phyloP scores from a whole-genome alignment of 1,140 invertebrate species.

The Paraescarpia echinospica region DNA sequence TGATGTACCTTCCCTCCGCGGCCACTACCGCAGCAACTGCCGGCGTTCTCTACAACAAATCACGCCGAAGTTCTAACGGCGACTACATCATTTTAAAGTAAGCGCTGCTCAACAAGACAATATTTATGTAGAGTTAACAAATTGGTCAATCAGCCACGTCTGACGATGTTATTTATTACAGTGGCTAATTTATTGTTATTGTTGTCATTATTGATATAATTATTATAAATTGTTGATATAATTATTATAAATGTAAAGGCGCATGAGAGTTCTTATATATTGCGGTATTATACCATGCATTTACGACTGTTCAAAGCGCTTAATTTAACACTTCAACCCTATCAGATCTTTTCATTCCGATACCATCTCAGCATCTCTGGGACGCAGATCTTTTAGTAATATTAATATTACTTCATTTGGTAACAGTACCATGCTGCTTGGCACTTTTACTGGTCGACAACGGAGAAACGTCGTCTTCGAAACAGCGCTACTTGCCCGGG shows the following conservation, averaged over 20 bases:
- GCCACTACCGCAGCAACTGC: neutral
- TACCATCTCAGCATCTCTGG: too few relatives aligned
- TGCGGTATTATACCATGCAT: too few relatives aligned
- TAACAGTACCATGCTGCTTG: neutral
- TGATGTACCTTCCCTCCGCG: neutral
- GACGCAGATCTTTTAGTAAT: neutral
- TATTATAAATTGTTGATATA: too few relatives aligned
- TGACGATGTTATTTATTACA: too few relatives aligned
- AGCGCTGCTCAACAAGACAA: neutral
- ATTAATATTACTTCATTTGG: neutral
- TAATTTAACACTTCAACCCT: too few relatives aligned
- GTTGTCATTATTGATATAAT: too few relatives aligned
- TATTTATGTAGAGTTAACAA: neutral
- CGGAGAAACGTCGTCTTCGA: neutral
- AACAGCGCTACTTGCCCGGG: neutral
- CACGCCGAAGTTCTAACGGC: conserved; percentile 12
- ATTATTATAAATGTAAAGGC: too few relatives aligned
- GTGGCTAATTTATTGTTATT: too few relatives aligned
- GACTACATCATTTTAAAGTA: conserved; percentile 14
- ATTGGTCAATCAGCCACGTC: too few relatives aligned
- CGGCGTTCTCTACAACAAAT: neutral
- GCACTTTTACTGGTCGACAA: neutral
- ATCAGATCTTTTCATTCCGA: too few relatives aligned
- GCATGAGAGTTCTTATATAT: too few relatives aligned
- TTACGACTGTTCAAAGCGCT: too few relatives aligned